A percentile compares a stretch with the other conserved stretches of the same genome.
Conservation (phyloP, 2,888 invertebrate genomes). For the Spilarctia lutea region DNA sequence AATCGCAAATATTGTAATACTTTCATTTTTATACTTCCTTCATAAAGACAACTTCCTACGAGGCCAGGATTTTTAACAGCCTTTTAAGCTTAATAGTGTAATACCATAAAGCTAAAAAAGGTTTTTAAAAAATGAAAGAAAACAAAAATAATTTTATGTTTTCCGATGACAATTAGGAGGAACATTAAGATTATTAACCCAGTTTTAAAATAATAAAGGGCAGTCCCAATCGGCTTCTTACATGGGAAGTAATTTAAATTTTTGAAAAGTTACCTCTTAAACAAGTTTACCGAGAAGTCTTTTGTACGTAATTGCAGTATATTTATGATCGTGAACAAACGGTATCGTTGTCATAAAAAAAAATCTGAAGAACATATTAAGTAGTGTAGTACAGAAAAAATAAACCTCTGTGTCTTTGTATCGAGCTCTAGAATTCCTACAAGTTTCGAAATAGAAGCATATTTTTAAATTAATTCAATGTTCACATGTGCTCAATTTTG, state of each 20-base stretch:
- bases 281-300: slow-evolving; percentile 12
- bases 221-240: slow-evolving; percentile 11
- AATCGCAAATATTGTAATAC: background rate
- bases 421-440: background rate
- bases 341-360: slow-evolving; percentile 16
- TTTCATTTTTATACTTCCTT: background rate
- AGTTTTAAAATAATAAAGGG: slow-evolving; percentile 25
- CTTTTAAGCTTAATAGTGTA: background rate
- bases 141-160: background rate
- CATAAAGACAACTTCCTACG: background rate
- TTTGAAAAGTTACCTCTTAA: slow-evolving; percentile 18
- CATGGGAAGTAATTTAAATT: slow-evolving; percentile 27
- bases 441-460: background rate
- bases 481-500: background rate
- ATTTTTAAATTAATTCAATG: background rate
- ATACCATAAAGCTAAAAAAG: background rate
- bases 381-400: background rate
- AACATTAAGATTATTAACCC: slow-evolving; percentile 29
- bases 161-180: slow-evolving; percentile 8
- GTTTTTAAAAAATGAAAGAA: slow-evolving; percentile 20
- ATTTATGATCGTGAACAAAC: slow-evolving; percentile 19
- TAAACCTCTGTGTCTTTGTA: background rate
- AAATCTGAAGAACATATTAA: background rate
- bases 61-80: background rate
- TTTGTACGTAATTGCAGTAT: slow-evolving; percentile 2